Conservation (phyloP, 2,888 invertebrate species). For the Plebejus anna region DNA sequence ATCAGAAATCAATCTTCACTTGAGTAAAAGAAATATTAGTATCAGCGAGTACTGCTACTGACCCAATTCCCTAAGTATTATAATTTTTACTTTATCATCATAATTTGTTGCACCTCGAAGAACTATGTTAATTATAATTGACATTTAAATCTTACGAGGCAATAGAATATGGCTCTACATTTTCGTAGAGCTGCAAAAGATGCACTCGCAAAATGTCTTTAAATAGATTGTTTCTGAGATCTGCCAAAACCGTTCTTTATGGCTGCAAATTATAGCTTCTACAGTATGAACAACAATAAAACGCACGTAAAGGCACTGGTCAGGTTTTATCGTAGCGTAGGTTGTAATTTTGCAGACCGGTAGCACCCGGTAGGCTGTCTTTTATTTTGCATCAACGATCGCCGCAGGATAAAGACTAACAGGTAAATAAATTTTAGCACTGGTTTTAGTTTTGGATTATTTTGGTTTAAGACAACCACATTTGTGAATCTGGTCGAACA, state of each 20-base stretch:
- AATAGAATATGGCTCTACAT: neutral
- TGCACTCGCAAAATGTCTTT: neutral
- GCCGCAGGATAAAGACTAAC: neutral
- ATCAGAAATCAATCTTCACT: constrained; percentile 16
- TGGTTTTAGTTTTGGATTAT: constrained; percentile 3
- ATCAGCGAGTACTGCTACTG: neutral
- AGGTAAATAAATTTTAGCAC: constrained; percentile 7
- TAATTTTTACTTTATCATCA: neutral
- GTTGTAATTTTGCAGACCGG: constrained; percentile 14
- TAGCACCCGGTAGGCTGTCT: constrained; percentile 1
- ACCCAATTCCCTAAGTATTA: neutral
- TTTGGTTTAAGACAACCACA: neutral
- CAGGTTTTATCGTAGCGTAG: constrained; percentile 17
- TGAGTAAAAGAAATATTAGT: neutral
- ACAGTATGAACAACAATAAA: neutral
- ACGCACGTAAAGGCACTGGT: neutral
- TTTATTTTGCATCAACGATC: constrained; percentile 17
- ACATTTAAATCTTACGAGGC: neutral
- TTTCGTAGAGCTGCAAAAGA: neutral
- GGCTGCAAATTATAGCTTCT: neutral
- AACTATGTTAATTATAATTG: no score
- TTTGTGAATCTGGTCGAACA: constrained; percentile 11
- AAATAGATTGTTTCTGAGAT: neutral
- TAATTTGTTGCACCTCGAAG: neutral
- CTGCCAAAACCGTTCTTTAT: neutral